phyloP scores from a whole-genome alignment of 2,113 vertebrate species.

The Cyanistes caeruleus region DNA sequence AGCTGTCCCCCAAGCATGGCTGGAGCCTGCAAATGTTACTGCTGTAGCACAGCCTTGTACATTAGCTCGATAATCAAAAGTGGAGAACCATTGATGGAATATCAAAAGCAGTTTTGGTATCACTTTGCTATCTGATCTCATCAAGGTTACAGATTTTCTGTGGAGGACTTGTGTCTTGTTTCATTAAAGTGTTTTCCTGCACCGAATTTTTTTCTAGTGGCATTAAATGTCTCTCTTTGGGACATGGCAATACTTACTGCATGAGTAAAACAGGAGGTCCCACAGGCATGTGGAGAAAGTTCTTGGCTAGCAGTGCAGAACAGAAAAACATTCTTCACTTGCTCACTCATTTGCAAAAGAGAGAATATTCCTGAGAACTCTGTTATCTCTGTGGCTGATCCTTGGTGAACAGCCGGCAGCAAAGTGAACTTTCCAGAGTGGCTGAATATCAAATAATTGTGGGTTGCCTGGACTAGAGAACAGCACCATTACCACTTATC shows the following conservation, averaged over 20 bases:
- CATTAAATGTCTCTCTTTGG: not conserved
- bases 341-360: not conserved
- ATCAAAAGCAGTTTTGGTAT: not conserved
- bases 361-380: not conserved
- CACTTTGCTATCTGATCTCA: not conserved
- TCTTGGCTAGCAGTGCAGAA: not conserved
- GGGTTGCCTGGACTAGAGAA: slow-evolving; percentile 15
- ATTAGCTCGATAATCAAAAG: fast-evolving
- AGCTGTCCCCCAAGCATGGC: not conserved
- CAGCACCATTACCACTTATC: not conserved
- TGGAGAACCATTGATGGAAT: not conserved
- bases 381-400: not conserved
- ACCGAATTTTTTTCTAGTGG: not conserved
- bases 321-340: not conserved
- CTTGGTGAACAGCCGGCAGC: not conserved
- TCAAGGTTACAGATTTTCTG: not conserved
- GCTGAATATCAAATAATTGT: slow-evolving; percentile 24
- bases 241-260: not conserved
- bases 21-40: not conserved
- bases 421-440: slow-evolving; percentile 34
- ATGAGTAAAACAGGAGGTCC: not conserved
- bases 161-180: not conserved
- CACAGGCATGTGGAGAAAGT: not conserved
- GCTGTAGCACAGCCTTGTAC: not conserved
- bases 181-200: not conserved